Conservation (phyloP, 2,113 vertebrate genomes). For the Scomber japonicus region DNA sequence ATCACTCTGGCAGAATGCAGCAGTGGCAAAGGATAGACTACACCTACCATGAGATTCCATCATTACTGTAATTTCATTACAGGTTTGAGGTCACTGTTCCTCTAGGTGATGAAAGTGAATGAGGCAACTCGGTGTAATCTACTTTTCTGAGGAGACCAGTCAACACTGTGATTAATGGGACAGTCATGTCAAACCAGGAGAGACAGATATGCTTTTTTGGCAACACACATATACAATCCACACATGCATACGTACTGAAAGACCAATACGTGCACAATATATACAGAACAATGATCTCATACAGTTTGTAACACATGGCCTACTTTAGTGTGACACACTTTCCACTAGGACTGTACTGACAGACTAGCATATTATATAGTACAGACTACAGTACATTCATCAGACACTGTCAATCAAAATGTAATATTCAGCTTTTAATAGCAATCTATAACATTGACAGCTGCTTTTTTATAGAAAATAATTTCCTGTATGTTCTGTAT, state of each 20-base stretch:
- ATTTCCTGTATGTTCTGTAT: not conserved
- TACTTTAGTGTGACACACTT: too few relatives aligned
- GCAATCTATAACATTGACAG: not conserved
- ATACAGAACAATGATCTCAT: not conserved
- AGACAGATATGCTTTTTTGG: not conserved
- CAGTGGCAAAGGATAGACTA: not conserved
- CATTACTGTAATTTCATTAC: conserved; percentile 43
- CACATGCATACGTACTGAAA: not conserved
- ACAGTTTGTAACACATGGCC: not conserved
- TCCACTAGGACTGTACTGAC: not conserved
- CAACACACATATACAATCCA: not conserved
- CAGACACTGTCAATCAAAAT: conserved; percentile 7
- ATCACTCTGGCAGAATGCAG: conserved; percentile 1
- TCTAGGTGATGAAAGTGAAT: conserved; percentile 57
- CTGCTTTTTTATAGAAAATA: not conserved
- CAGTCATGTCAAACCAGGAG: conserved; percentile 21
- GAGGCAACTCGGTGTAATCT: conserved; percentile 62
- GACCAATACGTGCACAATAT: not conserved
- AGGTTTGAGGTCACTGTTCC: conserved; percentile 47
- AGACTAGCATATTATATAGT: not conserved
- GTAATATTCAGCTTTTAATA: not conserved
- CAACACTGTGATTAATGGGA: conserved; percentile 18
- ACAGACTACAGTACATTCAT: conserved; percentile 7
- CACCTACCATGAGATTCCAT: conserved; percentile 23
- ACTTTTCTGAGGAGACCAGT: conserved; percentile 11